Evolutionary conservation across 1,140 invertebrate species (phyloP), one percentile per base, ranked within the genome.

Genomic region (Papilio aristodemus): DNA sequence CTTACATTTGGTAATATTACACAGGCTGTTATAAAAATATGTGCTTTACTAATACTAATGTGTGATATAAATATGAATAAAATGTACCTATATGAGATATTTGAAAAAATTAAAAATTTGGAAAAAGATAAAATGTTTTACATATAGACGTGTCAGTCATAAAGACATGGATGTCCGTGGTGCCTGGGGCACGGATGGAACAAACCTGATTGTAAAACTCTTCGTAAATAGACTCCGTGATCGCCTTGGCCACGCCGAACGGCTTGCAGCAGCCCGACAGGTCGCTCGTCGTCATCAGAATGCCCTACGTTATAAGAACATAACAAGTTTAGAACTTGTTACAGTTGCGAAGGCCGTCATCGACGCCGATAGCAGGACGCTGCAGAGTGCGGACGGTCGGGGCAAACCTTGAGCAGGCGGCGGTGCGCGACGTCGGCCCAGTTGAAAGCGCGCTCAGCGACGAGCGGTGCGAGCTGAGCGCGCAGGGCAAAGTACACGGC

Each of bases 251-350:
- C 1, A 93, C 81, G 8, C 84, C 80, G 68, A 93, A 93, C 0
- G 93, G 93, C 70, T 94, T 94, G 69, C 90, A 93, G 37, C 86
- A 89, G 4, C 91, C 93, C 1, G 93, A 93, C 46, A 94, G 77
- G 79, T 94, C 93, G 67, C 91, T 92, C 4, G 89, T 89, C 5
- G 93, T 93, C 93, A 94, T 94, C 69, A 93, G 81, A 8, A 93
- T 91, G 5, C 92, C 88, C 87, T 91, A 68, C 7, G 73, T 58
- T 14, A 68, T 71, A 46, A 6, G 7, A 11, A 36, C n/a, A 59
- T 8, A n/a, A 7, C 6, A 19, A 8, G 17, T 19, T 1, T 19
- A 54, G n/a, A 4, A 22, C 3, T 58, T 58, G n/a, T n/a, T n/a
- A n/a, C n/a, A n/a, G n/a, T n/a, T n/a, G n/a, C n/a, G n/a, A 54